These are phyloP conservation scores for Latrodectus hesperus DNA, from an alignment of 2,888 invertebrate genomes.

Conservation along the genomic window DNA sequence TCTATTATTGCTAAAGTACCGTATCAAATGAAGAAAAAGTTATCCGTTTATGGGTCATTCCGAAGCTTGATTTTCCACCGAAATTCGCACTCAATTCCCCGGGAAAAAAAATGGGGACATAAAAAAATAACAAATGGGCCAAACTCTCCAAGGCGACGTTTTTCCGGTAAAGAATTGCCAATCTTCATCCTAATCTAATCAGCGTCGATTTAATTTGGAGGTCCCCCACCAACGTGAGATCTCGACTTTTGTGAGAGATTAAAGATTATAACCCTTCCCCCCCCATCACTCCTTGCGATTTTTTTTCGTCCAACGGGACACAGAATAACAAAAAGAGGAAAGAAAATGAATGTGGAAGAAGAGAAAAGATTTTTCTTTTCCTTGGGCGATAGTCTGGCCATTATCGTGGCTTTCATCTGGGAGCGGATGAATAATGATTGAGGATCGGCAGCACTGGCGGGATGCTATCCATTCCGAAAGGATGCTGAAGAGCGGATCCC, in stretches of 20 bases:
- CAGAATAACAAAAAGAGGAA: slow-evolving; percentile 21
- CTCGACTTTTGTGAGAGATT: slow-evolving; percentile 26
- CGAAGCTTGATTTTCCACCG: neutral
- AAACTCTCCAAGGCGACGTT: slow-evolving; percentile 20
- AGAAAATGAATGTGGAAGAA: slow-evolving; percentile 11
- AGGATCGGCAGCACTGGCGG: slow-evolving; percentile 37
- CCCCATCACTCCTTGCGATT: neutral
- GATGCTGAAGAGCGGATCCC: slow-evolving; percentile 35
- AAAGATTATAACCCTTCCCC: slow-evolving; percentile 44
- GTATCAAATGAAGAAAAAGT: no score
- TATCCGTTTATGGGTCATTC: no score
- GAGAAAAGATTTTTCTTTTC: slow-evolving; percentile 29
- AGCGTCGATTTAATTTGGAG: slow-evolving; percentile 48
- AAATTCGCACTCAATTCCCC: neutral
- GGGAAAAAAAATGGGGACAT: slow-evolving; percentile 11
- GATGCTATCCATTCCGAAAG: slow-evolving; percentile 41
- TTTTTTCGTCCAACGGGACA: neutral
- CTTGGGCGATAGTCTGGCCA: slow-evolving; percentile 56
- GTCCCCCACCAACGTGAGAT: slow-evolving; percentile 26
- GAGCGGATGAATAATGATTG: slow-evolving; percentile 64
- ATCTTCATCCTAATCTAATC: slow-evolving; percentile 49
- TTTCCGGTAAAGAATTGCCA: slow-evolving; percentile 30
- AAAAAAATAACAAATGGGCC: neutral
- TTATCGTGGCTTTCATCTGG: slow-evolving; percentile 61
- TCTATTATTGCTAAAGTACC: no score